Percentiles rank a stretch among this genome's conserved stretches.
phyloP scores from a whole-genome alignment of 2,113 vertebrate species.

The Cheilinus undulatus region DNA sequence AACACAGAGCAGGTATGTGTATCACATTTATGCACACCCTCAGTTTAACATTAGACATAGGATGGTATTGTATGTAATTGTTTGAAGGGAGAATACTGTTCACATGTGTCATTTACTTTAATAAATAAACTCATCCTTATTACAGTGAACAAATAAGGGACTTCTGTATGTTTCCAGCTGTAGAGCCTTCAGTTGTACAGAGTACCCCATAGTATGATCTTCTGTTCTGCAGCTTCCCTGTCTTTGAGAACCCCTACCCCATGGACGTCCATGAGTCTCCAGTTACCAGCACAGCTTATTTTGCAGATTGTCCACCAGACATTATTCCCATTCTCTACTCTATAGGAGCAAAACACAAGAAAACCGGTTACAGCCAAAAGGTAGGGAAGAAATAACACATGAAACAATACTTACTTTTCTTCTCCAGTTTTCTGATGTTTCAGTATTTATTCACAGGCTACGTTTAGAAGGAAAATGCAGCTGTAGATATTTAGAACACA shows the following conservation, averaged over 20 bases:
- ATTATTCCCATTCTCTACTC: slow-evolving; percentile 97
- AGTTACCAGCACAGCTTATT: slow-evolving; percentile 97
- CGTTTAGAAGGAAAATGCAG: too few species aligned
- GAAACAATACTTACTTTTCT: not conserved
- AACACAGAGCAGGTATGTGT: slow-evolving; percentile 95
- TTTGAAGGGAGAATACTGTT: too few species aligned
- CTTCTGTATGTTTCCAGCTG: not conserved
- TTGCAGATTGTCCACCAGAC: slow-evolving; percentile 96
- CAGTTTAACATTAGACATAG: slow-evolving; percentile 8
- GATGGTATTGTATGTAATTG: too few species aligned
- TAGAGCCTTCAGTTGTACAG: too few species aligned
- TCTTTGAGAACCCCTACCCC: slow-evolving; percentile 99
- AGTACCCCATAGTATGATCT: not conserved
- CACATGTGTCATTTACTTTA: too few species aligned
- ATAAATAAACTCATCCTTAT: too few species aligned
- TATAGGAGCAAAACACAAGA: slow-evolving; percentile 97
- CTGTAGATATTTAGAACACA: too few species aligned
- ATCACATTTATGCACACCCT: slow-evolving; percentile 3
- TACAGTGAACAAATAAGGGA: too few species aligned
- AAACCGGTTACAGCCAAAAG: slow-evolving; percentile 97
- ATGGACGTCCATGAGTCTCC: slow-evolving; percentile 99
- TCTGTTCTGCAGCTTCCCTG: slow-evolving; percentile 89
- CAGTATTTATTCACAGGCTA: too few species aligned
- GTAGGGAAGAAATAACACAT: slow-evolving; percentile 74
- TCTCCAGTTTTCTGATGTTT: not conserved